Evolutionary conservation across 2,797 vertebrate genomes (phyloP).

Genomic region (Philypnodon macrostomus): DNA sequence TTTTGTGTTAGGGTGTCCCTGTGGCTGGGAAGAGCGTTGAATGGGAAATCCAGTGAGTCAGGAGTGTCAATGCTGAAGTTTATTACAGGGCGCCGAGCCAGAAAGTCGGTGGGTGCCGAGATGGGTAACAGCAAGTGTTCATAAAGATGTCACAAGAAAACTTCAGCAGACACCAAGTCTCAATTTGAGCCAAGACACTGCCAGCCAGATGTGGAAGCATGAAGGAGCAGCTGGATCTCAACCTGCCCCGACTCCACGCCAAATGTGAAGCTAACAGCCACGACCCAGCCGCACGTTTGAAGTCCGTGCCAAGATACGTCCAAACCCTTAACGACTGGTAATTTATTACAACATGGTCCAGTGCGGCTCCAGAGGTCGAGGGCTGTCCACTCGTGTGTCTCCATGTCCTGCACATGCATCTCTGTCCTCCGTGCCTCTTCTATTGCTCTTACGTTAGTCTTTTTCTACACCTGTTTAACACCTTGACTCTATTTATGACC

Average conservation of each 20-base stretch:
- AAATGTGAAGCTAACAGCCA: constrained; percentile 74
- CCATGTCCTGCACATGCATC: constrained; percentile 26
- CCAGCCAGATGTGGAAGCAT: constrained; percentile 79
- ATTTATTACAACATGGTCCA: constrained; percentile 76
- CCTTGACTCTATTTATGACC: constrained; percentile 67
- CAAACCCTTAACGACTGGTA: constrained; percentile 72
- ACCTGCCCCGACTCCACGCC: constrained; percentile 61
- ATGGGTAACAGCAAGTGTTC: constrained; percentile 68
- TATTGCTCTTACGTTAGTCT: constrained; percentile 37
- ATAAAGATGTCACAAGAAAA: constrained; percentile 82
- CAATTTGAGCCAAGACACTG: constrained; percentile 77
- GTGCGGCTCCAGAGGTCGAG: constrained; percentile 66
- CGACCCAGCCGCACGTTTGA: constrained; percentile 72
- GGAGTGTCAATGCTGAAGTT: constrained; percentile 31
- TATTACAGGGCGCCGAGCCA: constrained; percentile 32
- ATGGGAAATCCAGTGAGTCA: constrained; percentile 34
- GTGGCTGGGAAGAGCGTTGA: constrained; percentile 17
- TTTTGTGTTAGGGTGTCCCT: constrained; percentile 68
- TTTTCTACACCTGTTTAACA: constrained; percentile 75
- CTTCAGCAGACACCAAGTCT: constrained; percentile 79
- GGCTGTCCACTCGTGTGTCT: constrained; percentile 61
- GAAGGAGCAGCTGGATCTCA: constrained; percentile 57
- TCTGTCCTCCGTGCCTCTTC: constrained; percentile 22
- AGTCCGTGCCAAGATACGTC: constrained; percentile 76
- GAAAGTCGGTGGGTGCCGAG: constrained; percentile 41